Evolutionary conservation across 2,113 vertebrate genomes (phyloP).

Genomic region (Tragelaphus scriptus): DNA sequence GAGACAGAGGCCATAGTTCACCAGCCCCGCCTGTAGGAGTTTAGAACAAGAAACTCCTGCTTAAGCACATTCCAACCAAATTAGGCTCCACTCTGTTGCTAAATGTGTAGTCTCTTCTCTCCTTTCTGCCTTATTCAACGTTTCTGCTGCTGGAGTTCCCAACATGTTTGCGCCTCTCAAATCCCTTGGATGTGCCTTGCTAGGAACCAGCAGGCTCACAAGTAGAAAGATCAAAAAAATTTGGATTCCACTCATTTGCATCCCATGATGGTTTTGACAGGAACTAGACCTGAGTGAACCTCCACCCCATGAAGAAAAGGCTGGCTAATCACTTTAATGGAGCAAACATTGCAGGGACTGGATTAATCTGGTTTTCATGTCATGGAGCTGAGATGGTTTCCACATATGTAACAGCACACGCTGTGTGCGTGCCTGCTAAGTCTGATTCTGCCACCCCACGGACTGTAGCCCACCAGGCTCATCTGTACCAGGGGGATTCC

Average conservation of each 20-base stretch:
- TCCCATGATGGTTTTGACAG: not conserved
- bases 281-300: not conserved
- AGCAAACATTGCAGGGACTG: not conserved
- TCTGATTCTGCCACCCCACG: not conserved
- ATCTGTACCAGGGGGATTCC: not conserved
- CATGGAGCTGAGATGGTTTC: not conserved
- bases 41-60: not conserved
- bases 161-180: not conserved
- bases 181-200: not conserved
- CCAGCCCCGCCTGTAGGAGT: not conserved
- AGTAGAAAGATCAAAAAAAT: not conserved
- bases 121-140: not conserved
- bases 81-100: not conserved
- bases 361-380: not conserved
- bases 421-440: not conserved
- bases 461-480: not conserved
- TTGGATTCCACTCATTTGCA: not conserved
- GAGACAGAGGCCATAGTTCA: not conserved
- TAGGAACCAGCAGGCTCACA: not conserved
- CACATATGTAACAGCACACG: rapidly evolving
- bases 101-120: not conserved
- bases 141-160: not conserved
- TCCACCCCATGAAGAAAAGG: not conserved
- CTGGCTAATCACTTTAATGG: not conserved
- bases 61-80: not conserved